Base-by-base conservation (phyloP, 2,797 vertebrate genomes). In the Carduelis carduelis region DNA sequence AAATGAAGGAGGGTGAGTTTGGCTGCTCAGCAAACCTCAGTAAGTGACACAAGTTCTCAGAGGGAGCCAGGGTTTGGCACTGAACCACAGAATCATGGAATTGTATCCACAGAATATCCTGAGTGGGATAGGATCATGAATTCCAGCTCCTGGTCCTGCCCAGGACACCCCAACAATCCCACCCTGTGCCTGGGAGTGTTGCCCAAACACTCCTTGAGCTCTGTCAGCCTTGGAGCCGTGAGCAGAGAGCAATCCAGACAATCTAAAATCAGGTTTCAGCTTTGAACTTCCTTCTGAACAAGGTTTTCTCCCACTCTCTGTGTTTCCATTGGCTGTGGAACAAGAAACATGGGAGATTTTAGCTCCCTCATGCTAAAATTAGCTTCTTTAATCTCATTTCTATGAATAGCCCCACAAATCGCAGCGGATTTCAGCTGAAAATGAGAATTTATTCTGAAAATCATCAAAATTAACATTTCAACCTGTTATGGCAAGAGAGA, bases 401-500 rank as follows among this genome's bases (percentile, higher is more conserved):
- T 82, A 52, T 27, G 34, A 82, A 84, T 34, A 89, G 32, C 32
- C 57, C 39, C 53, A 52, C 14, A 37, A 85, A 89, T 44, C 0
- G 0, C 39, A 79, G 63, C 0, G 4, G 41, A 80, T 76, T 89
- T 39, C 78, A 52, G 35, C 78, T 63, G 44, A 43, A 91, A 95
- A 75, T 11, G 21, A 52, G 35, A 37, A 57, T 76, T 79, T 35
- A 49, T 61, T 77, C 72, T 35, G 55, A 47, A 89, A 91, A 81
- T n/a, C 78, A 60, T 27, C 37, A 47, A 53, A 93, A 83, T 41
- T 14, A 90, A 60, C 46, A 60, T 78, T 91, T 87, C 53, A 61
- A 79, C 27, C 26, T 59, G 44, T 44, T 57, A 55, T 4, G 66
- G 84, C 50, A 79, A 41, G 52, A 55, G 50, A 59, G 24, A 57